Percentiles rank a stretch among this genome's conserved stretches.
Evolutionary conservation across 2,797 vertebrate species (phyloP).

Genomic region (Sternotherus odoratus): DNA sequence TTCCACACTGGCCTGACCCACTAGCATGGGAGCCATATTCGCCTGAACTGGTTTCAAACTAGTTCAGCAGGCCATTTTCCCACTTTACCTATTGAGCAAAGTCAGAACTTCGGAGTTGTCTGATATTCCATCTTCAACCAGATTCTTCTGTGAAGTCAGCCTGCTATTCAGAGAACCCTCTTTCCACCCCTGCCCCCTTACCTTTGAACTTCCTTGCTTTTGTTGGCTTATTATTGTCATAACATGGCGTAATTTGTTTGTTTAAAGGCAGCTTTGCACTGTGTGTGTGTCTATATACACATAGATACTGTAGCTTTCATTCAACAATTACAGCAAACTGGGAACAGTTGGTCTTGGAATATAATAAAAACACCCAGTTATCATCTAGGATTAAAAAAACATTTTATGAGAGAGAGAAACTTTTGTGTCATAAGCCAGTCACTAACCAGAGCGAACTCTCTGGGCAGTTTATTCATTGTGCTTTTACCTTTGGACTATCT

Average conservation of each 20-base stretch:
- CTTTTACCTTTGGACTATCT: background rate
- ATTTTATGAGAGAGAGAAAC: background rate
- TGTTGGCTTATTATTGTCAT: background rate
- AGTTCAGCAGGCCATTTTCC: slow-evolving; percentile 48
- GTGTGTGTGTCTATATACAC: fast-evolving
- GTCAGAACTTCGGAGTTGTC: background rate
- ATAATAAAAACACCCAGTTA: background rate
- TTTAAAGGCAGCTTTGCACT: background rate
- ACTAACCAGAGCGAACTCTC: too few species aligned
- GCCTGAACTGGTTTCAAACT: background rate
- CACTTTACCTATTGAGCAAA: slow-evolving; percentile 1
- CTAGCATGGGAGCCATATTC: slow-evolving; percentile 9
- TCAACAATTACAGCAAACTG: background rate
- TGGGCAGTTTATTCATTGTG: background rate
- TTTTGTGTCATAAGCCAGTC: background rate
- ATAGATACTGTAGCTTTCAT: background rate
- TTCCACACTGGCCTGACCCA: background rate
- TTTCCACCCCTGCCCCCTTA: background rate
- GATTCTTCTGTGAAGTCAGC: background rate
- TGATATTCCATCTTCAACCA: background rate
- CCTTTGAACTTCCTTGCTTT: background rate
- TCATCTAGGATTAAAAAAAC: background rate
- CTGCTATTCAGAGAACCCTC: background rate
- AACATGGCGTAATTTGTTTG: background rate
- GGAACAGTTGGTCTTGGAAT: background rate